Conservation (phyloP, 2,797 vertebrate species). For the Crax fasciolata region DNA sequence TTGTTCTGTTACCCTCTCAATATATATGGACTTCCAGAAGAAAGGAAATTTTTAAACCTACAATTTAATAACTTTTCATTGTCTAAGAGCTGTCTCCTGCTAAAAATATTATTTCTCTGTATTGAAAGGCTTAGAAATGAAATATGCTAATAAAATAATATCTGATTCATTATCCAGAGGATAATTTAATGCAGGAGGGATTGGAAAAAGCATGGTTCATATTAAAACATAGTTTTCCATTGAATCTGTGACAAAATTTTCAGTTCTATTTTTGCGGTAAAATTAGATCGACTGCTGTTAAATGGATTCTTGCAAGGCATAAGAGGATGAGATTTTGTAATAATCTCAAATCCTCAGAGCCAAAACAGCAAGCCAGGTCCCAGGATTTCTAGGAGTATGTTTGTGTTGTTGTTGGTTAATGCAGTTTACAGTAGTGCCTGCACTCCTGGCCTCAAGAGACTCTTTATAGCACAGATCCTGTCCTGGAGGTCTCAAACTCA, state of each 20-base stretch:
- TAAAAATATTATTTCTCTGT: constrained; percentile 39
- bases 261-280: neutral
- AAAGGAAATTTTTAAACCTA: constrained; percentile 43
- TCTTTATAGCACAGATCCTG: neutral
- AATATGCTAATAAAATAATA: constrained; percentile 50
- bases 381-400: neutral
- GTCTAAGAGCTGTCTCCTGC: constrained; percentile 45
- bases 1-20: constrained; percentile 9
- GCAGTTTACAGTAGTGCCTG: neutral
- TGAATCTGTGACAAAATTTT: constrained; percentile 5
- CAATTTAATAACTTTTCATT: constrained; percentile 58
- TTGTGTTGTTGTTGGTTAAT: neutral
- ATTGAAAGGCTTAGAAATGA: constrained; percentile 51
- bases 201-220: constrained; percentile 35
- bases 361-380: neutral
- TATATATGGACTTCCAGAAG: constrained; percentile 4
- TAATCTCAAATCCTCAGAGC: neutral
- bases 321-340: neutral
- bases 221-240: neutral
- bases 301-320: neutral
- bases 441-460: neutral
- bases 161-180: constrained; percentile 30
- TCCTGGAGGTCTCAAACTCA: neutral
- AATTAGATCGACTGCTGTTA: neutral
- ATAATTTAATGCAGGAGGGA: neutral